These are phyloP conservation scores for Aphis gossypii DNA, from an alignment of 1,140 invertebrate genomes.

Conservation along the genomic window DNA sequence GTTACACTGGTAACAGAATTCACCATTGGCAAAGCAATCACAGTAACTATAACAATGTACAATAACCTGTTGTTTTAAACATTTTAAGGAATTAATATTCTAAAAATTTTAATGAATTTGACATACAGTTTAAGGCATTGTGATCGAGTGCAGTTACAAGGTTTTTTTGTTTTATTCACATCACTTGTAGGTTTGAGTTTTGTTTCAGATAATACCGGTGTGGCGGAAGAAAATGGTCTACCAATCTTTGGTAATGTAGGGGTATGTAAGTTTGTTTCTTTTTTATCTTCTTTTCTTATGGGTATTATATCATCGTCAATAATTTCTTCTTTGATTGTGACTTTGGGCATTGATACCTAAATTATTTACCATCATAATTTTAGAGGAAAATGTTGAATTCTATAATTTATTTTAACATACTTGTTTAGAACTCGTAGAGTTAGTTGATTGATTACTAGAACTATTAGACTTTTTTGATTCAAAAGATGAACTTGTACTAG, in stretches of 20 bases:
- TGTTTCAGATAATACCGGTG: background rate
- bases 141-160: constrained; percentile 99
- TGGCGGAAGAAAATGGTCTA: constrained; percentile 10
- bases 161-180: constrained; percentile 75
- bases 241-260: constrained; percentile 48
- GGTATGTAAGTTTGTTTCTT: constrained; percentile 37
- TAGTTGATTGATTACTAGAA: constrained; percentile 4
- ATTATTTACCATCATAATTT: background rate
- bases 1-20: constrained; percentile 98
- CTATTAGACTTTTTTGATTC: constrained; percentile 38
- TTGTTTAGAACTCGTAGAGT: constrained; percentile 32
- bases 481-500: constrained; percentile 28
- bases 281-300: constrained; percentile 15
- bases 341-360: constrained; percentile 13
- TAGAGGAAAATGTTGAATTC: background rate
- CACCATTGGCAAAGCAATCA: constrained; percentile 99
- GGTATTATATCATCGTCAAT: constrained; percentile 7
- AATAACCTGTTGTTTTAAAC: background rate
- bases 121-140: constrained; percentile 95
- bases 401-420: background rate
- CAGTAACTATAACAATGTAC: constrained; percentile 77
- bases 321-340: constrained; percentile 26
- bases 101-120: constrained; percentile 59
- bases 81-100: constrained; percentile 57
- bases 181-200: constrained; percentile 35